Conservation (phyloP, 2,797 vertebrate genomes). For the Anas flavirostris region DNA sequence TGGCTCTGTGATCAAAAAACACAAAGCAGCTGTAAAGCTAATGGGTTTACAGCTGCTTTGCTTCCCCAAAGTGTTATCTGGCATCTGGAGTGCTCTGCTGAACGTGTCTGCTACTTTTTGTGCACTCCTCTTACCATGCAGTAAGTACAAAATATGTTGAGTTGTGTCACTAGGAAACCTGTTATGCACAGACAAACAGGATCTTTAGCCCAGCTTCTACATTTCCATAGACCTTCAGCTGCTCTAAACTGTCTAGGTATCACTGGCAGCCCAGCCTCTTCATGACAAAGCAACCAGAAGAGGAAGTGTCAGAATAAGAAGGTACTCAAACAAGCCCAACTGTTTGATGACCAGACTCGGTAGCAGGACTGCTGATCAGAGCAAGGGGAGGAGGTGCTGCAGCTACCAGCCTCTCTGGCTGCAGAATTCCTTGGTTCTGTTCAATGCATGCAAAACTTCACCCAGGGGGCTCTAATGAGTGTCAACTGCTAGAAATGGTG, state of each 20-base stretch:
- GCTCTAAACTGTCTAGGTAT: not conserved
- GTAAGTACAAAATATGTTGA: not conserved
- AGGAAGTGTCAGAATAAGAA: not conserved
- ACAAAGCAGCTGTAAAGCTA: not conserved
- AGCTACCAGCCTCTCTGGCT: not conserved
- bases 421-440: not conserved
- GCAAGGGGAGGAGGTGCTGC: not conserved
- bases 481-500: not conserved
- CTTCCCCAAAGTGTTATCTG: not conserved
- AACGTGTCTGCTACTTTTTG: not conserved
- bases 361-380: not conserved
- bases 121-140: not conserved
- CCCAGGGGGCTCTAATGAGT: not conserved
- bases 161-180: not conserved
- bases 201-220: not conserved
- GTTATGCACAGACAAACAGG: not conserved
- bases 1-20: constrained; percentile 1
- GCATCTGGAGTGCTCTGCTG: not conserved
- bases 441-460: not conserved
- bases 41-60: not conserved
- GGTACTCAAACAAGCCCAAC: not conserved
- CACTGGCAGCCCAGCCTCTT: not conserved
- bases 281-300: not conserved
- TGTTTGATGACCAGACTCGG: not conserved
- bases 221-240: not conserved